Base-by-base conservation (phyloP, 2,113 vertebrate species). In the Procavia capensis region DNA sequence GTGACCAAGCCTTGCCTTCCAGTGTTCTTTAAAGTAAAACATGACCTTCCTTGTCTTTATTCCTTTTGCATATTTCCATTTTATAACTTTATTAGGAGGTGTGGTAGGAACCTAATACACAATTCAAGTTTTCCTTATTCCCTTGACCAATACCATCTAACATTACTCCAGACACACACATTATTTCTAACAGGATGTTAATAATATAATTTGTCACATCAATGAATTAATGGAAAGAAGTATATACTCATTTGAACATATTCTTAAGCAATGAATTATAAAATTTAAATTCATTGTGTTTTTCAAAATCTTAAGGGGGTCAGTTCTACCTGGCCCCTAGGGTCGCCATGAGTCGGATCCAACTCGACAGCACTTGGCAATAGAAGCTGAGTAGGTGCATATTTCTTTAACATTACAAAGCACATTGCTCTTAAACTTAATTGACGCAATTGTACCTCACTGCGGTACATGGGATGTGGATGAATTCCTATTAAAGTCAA, bases 241-340 rank as follows among this genome's bases (percentile, higher is more conserved):
- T 9, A 16, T 47, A 3, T 41, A 17, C 34, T 64, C n/a, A 83
- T 64, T 85, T 90, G 63, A 89, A 54, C 17, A 87, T 34, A 83
- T 36, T 75, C 16, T 96, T 66, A 84, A 81, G 22, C 8, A 68
- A 27, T 31, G 8, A 68, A n/a, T 13, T 29, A 70, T 57, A 82
- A 85, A 93, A 85, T 82, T 74, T 20, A 90, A 82, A 59, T 29
- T 36, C 7, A 54, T 16, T 6, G 17, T 36, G 54, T 20, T 27
- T 70, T 57, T 70, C 90, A 94, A 85, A 92, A 61, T 74, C 54
- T 54, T 94, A 85, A n/a, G n/a, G n/a, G n/a, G n/a, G n/a, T n/a
- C n/a, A n/a, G n/a, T n/a, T n/a, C n/a, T n/a, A n/a, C n/a, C n/a
- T n/a, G n/a, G n/a, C n/a, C n/a, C n/a, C n/a, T n/a, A n/a, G n/a